Evolutionary conservation across 92 coral and sea anemone species (phyloP).

Genomic region (Phymanthus crucifer): DNA sequence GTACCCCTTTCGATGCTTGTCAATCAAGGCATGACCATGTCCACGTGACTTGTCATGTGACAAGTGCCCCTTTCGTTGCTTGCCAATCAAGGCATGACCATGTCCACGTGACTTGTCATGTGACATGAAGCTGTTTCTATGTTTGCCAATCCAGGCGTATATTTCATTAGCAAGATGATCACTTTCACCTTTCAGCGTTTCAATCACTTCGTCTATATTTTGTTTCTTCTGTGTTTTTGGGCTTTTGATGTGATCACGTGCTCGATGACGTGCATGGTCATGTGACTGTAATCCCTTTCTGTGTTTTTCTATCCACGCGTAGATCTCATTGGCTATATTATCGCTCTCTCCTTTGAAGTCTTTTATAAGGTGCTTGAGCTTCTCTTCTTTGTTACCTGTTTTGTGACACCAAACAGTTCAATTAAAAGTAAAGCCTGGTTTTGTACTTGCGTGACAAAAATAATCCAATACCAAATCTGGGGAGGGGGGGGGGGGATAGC

Average conservation of each 20-base stretch:
- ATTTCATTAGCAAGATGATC: conserved; percentile 68
- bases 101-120: conserved; percentile 22
- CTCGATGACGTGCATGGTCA: conserved; percentile 6
- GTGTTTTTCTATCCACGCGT: conserved; percentile 65
- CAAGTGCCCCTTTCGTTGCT: no score
- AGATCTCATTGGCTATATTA: conserved; percentile 70
- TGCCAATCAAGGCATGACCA: no score
- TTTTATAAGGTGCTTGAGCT: conserved; percentile 50
- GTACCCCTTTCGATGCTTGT: no score
- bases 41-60: conserved; percentile 21
- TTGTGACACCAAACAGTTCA: no score
- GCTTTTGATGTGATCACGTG: conserved; percentile 9
- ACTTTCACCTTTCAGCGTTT: conserved; percentile 61
- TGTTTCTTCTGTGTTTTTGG: conserved; percentile 1
- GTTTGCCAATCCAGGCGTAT: conserved; percentile 59
- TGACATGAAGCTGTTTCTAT: conserved; percentile 35
- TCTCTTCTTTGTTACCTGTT: conserved; percentile 17
- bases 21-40: no score
- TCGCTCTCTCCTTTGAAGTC: conserved; percentile 64
- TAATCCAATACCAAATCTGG: no score
- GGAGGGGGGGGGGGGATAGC: no score
- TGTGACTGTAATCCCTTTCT: conserved; percentile 28
- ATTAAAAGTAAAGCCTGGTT: not conserved
- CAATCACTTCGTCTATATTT: conserved; percentile 41
- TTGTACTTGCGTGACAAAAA: not conserved